Percentiles rank a stretch among this genome's conserved stretches.
Evolutionary conservation across 2,888 invertebrate genomes (phyloP).

Genomic region (Subacronicta megacephala): DNA sequence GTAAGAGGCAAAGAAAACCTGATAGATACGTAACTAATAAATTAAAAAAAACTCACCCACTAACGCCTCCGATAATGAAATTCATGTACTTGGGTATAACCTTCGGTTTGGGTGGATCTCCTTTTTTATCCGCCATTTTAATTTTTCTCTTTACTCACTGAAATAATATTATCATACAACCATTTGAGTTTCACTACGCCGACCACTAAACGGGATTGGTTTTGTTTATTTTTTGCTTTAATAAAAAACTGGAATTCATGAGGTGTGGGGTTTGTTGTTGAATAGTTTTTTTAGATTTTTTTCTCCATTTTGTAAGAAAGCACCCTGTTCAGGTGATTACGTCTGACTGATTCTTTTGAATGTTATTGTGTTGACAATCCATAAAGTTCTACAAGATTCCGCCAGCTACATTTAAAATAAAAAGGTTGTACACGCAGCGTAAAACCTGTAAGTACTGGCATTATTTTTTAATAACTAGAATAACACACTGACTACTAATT

Average conservation of each 20-base stretch:
- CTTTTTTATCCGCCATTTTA: background rate
- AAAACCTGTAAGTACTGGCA: too few relatives aligned
- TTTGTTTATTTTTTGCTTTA: background rate
- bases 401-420: too few relatives aligned
- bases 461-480: too few relatives aligned
- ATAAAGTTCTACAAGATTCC: too few relatives aligned
- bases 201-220: background rate
- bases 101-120: background rate
- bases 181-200: background rate
- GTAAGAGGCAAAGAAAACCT: too few relatives aligned
- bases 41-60: background rate
- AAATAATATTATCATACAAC: background rate
- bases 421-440: too few relatives aligned
- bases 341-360: background rate
- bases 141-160: background rate
- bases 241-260: background rate
- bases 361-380: background rate
- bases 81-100: slow-evolving; percentile 1
- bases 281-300: background rate
- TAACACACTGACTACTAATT: too few relatives aligned
- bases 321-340: background rate
- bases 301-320: background rate
- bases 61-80: background rate
- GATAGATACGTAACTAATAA: too few relatives aligned
- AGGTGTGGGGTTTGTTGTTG: background rate